A percentile compares a stretch with the other conserved stretches of the same genome.
phyloP scores from a whole-genome alignment of 2,797 vertebrate genomes.

The Girardinus metallicus region DNA sequence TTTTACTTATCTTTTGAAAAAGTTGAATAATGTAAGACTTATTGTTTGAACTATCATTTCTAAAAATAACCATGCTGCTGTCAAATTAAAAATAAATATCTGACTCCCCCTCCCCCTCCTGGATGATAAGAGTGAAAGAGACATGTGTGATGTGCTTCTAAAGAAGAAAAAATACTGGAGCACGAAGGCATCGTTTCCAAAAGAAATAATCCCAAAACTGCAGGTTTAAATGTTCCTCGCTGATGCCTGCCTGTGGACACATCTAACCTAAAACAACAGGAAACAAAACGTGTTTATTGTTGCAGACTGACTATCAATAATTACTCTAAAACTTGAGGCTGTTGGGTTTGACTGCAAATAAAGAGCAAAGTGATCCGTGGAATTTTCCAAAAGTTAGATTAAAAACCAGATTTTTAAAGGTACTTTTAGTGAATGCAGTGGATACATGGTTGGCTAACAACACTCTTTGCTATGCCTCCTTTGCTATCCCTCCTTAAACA shows the following conservation, averaged over 20 bases:
- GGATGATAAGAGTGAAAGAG: conserved; percentile 60
- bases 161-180: conserved; percentile 45
- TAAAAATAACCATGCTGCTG: conserved; percentile 81
- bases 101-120: conserved; percentile 31
- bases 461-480: neutral
- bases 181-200: conserved; percentile 47
- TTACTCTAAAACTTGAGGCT: neutral
- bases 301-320: neutral
- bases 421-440: neutral
- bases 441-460: neutral
- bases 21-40: conserved; percentile 74
- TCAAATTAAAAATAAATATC: conserved; percentile 85
- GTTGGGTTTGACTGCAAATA: neutral
- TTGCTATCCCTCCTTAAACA: no score
- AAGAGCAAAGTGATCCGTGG: neutral
- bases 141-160: conserved; percentile 50
- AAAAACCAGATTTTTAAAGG: neutral
- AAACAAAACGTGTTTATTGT: neutral
- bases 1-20: conserved; percentile 27
- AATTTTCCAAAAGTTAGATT: neutral
- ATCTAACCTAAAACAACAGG: neutral
- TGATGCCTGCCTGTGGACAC: neutral
- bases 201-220: conserved; percentile 23
- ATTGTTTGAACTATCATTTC: conserved; percentile 72
- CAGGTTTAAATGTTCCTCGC: neutral